These are phyloP conservation scores for Chlamydotis undulata DNA, from an alignment of 2,113 vertebrate genomes.

Conservation along the genomic window DNA sequence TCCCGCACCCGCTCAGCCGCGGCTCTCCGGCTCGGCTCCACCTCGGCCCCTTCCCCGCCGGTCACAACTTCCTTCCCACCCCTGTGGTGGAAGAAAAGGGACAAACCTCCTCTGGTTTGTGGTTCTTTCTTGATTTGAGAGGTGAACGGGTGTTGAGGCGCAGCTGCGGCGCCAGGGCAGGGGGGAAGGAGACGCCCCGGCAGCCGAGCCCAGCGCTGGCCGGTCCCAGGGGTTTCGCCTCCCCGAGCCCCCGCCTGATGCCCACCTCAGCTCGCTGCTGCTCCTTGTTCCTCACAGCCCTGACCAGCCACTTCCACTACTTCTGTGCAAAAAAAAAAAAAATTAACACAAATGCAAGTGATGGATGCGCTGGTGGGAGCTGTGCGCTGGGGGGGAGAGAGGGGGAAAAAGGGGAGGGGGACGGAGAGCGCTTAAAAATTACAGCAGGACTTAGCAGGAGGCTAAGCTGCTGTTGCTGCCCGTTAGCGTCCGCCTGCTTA, in stretches of 20 bases:
- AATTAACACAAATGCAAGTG: background rate
- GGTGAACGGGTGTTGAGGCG: background rate
- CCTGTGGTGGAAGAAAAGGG: background rate
- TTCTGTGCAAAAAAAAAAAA: background rate
- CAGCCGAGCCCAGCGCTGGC: background rate
- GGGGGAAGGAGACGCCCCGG: background rate
- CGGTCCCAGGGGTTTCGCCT: background rate
- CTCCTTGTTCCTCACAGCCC: background rate
- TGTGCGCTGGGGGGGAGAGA: background rate
- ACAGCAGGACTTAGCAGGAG: slow-evolving; percentile 35
- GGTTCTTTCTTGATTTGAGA: background rate
- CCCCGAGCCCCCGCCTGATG: accelerated
- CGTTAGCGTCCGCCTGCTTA: slow-evolving; percentile 42
- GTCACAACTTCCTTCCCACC: background rate
- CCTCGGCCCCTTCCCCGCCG: background rate
- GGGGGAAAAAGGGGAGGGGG: background rate
- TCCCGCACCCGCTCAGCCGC: background rate
- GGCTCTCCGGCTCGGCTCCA: background rate
- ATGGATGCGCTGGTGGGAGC: background rate
- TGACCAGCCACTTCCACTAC: background rate
- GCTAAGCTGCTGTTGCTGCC: slow-evolving; percentile 30
- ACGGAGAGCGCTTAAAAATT: background rate
- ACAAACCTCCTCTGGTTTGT: background rate
- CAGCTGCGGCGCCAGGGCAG: background rate
- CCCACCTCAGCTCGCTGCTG: background rate